Evolutionary conservation across 2,888 invertebrate genomes (phyloP).

Genomic region (Trichogramma evanescens): DNA sequence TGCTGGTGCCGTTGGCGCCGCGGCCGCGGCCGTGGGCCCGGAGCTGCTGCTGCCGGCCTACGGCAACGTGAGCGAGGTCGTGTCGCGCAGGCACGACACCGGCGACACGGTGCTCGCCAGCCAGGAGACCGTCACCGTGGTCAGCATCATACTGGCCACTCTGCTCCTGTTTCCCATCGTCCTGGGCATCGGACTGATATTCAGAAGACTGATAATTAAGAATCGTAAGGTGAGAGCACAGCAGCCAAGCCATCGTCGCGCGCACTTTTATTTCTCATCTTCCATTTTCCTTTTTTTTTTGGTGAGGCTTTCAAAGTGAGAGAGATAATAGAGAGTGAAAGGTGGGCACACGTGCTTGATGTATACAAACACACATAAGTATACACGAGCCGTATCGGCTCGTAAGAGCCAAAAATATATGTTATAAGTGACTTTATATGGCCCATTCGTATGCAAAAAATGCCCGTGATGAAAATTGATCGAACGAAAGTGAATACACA

Average conservation of each 20-base stretch:
- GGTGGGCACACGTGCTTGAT: too few relatives aligned
- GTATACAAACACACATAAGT: too few relatives aligned
- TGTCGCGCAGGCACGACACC: slow-evolving; percentile 42
- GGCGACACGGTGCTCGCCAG: slow-evolving; percentile 39
- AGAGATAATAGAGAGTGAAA: too few relatives aligned
- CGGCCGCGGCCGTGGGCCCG: slow-evolving; percentile 23
- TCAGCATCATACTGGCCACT: slow-evolving; percentile 46
- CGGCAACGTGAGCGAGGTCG: slow-evolving; percentile 43
- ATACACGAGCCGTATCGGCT: too few relatives aligned
- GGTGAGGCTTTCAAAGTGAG: neutral
- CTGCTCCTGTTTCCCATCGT: slow-evolving; percentile 47
- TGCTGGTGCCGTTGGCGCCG: slow-evolving; percentile 17
- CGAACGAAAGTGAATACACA: too few relatives aligned
- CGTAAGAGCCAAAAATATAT: too few relatives aligned
- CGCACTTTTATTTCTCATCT: neutral
- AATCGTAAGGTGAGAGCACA: slow-evolving; percentile 44
- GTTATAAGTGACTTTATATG: too few relatives aligned
- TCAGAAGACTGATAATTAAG: slow-evolving; percentile 47
- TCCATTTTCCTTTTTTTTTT: neutral
- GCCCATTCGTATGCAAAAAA: too few relatives aligned
- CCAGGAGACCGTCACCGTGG: slow-evolving; percentile 44
- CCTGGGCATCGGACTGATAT: slow-evolving; percentile 45
- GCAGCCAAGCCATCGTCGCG: neutral
- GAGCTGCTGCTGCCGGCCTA: slow-evolving; percentile 24
- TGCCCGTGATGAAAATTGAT: too few relatives aligned